Conservation (phyloP, 2,888 invertebrate genomes). For the Acanthosepion esculentum region DNA sequence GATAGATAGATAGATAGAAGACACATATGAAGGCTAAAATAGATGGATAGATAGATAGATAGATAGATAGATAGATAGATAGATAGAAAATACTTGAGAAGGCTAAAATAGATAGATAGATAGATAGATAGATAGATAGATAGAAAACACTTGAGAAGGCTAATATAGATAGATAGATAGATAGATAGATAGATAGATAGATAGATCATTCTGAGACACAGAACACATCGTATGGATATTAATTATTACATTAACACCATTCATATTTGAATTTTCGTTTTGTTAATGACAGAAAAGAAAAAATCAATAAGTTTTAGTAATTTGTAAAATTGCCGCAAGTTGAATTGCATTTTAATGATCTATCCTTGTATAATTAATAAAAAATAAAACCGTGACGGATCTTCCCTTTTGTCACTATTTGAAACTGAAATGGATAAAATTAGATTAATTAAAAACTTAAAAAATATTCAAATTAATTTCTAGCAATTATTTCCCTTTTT, state of each 20-base stretch:
- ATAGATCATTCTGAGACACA: neutral
- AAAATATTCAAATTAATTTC: too few species aligned
- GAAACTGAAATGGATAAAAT: too few species aligned
- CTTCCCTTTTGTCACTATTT: too few species aligned
- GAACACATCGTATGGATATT: neutral
- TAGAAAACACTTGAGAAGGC: neutral
- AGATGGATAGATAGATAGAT: neutral
- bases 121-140: too few species aligned
- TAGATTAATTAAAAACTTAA: too few species aligned
- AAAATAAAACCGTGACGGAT: too few species aligned
- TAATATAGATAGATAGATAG: neutral
- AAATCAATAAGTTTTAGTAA: neutral
- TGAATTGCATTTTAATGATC: neutral
- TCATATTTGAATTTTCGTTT: neutral
- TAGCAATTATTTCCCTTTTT: too few species aligned
- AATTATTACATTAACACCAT: neutral
- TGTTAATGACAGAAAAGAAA: neutral
- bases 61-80: neutral
- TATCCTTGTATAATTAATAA: too few species aligned
- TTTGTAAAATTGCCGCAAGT: neutral
- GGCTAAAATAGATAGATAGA: too few species aligned
- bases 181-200: neutral
- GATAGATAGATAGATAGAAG: neutral
- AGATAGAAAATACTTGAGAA: neutral
- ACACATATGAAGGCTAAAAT: too few species aligned